Percentiles rank a stretch among this genome's conserved stretches.
These are phyloP conservation scores for Botia almorhae DNA, from an alignment of 2,797 vertebrate genomes.

Conservation along the genomic window DNA sequence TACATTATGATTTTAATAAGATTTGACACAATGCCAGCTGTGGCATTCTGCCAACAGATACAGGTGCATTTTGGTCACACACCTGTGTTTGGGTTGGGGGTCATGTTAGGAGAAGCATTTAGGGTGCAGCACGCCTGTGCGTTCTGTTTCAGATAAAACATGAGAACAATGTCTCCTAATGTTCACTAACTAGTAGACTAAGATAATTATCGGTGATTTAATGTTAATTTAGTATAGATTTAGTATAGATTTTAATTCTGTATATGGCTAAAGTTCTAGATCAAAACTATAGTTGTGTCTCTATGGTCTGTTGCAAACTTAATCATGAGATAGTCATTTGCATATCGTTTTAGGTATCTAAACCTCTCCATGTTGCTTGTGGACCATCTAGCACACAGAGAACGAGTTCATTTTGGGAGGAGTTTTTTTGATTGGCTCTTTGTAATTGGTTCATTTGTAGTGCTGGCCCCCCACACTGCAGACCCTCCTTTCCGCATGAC, in stretches of 20 bases:
- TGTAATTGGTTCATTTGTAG: conserved; percentile 39
- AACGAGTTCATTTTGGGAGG: too few species aligned
- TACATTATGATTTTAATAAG: conserved; percentile 5
- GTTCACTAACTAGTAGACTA: background rate
- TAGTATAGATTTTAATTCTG: background rate
- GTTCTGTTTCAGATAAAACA: conserved; percentile 15
- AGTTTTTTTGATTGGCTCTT: conserved; percentile 52
- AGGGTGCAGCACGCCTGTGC: conserved; percentile 62
- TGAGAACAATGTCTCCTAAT: background rate
- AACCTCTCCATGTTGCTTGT: background rate
- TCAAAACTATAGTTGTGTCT: background rate
- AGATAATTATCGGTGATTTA: background rate
- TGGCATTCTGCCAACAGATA: conserved; percentile 46
- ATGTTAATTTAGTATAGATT: background rate
- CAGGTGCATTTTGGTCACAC: conserved; percentile 67
- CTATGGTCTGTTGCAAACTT: background rate
- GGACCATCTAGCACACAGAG: background rate
- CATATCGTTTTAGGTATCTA: too few species aligned
- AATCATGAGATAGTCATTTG: too few species aligned
- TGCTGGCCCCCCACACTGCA: conserved; percentile 36
- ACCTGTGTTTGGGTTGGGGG: conserved; percentile 69
- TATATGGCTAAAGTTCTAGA: background rate
- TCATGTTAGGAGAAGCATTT: conserved; percentile 34
- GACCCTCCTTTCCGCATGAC: conserved; percentile 55
- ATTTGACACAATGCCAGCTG: background rate